Evolutionary conservation across 2,888 invertebrate species (phyloP).

Genomic region (Macaria notata): DNA sequence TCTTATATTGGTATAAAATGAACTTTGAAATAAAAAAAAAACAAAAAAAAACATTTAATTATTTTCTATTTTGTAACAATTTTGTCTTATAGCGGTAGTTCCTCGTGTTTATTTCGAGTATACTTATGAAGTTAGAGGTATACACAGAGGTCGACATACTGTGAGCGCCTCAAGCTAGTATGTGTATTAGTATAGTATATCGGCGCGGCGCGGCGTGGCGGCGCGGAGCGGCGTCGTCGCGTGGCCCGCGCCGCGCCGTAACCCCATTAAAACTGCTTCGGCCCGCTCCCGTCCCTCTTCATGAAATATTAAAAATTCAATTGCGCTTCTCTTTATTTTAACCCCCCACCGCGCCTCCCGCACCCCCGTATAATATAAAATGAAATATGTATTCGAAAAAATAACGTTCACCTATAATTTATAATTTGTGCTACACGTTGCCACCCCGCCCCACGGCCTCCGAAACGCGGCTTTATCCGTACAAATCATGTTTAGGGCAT

Average conservation of each 20-base stretch:
- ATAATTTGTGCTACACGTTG: slow-evolving; percentile 72
- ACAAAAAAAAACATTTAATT: no score
- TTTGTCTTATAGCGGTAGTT: no score
- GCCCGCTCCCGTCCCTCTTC: slow-evolving; percentile 72
- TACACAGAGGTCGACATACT: no score
- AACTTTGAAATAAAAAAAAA: no score
- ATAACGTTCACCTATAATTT: slow-evolving; percentile 79
- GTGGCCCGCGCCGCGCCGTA: slow-evolving; percentile 48
- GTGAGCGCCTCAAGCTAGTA: no score
- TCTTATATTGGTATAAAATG: no score
- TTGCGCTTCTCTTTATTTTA: slow-evolving; percentile 83
- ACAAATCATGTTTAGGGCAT: slow-evolving; percentile 38
- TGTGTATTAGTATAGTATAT: no score
- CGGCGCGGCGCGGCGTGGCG: slow-evolving; percentile 18
- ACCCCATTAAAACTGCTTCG: slow-evolving; percentile 78
- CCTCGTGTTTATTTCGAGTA: no score
- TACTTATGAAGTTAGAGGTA: no score
- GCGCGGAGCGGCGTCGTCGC: slow-evolving; percentile 10
- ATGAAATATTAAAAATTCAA: slow-evolving; percentile 83
- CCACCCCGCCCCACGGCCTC: slow-evolving; percentile 31
- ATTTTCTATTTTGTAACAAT: no score
- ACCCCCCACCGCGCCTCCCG: slow-evolving; percentile 70
- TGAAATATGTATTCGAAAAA: slow-evolving; percentile 80
- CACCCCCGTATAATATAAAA: slow-evolving; percentile 76
- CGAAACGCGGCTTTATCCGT: slow-evolving; percentile 27